Conservation (phyloP, 1,140 invertebrate species). For the Drosophila dunni region DNA sequence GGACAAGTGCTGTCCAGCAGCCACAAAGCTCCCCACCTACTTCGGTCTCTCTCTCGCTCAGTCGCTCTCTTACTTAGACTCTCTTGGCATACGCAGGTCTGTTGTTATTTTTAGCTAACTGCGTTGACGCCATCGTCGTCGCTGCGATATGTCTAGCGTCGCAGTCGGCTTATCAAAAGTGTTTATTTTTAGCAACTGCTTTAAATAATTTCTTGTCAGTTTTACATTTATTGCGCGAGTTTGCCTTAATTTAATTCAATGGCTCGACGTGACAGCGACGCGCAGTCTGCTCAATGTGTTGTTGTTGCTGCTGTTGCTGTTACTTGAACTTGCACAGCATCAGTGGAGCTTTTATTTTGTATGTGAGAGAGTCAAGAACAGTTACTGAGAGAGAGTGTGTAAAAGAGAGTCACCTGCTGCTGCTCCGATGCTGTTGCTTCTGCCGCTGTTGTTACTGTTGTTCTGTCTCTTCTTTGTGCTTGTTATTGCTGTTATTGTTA, state of each 20-base stretch:
- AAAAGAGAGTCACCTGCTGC: conserved; percentile 41
- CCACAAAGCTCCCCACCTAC: neutral
- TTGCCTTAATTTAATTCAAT: conserved; percentile 75
- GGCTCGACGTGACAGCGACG: conserved; percentile 42
- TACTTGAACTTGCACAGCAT: conserved; percentile 44
- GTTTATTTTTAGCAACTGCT: conserved; percentile 72
- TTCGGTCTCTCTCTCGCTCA: neutral
- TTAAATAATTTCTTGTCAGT: conserved; percentile 61
- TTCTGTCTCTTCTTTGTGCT: conserved; percentile 32
- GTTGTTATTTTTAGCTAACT: conserved; percentile 49
- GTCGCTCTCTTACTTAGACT: neutral
- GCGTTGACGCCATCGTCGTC: conserved; percentile 39
- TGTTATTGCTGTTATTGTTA: conserved; percentile 40
- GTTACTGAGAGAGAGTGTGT: neutral
- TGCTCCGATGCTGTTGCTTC: conserved; percentile 28
- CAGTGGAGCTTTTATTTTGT: conserved; percentile 10
- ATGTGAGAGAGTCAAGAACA: conserved; percentile 2
- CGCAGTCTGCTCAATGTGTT: conserved; percentile 16
- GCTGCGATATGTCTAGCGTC: conserved; percentile 28
- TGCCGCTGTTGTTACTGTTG: conserved; percentile 6
- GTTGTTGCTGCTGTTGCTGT: conserved; percentile 16
- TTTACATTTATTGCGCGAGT: conserved; percentile 63
- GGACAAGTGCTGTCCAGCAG: conserved; percentile 30
- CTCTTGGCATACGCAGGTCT: conserved; percentile 15
- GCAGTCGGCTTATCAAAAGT: conserved; percentile 67